Conservation (phyloP, 2,888 invertebrate genomes). For the Julus scanicus region DNA sequence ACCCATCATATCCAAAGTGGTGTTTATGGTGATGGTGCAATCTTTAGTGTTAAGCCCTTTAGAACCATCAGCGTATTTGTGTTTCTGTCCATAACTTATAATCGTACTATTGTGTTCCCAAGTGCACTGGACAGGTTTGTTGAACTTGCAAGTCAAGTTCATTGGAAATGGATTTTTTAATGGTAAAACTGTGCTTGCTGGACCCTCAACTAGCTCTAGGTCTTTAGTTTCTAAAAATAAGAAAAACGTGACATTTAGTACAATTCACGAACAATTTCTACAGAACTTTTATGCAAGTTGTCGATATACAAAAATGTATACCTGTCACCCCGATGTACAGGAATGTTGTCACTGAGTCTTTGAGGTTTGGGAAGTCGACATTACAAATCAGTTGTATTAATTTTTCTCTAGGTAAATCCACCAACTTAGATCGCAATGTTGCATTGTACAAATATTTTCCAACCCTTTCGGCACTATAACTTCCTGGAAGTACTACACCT, state of each 20-base stretch:
- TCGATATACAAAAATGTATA: background rate
- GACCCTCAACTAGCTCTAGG: background rate
- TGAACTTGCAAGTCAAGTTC: background rate
- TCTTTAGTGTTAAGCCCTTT: background rate
- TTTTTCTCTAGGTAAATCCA: background rate
- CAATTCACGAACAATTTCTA: no score
- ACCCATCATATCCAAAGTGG: background rate
- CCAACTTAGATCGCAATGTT: background rate
- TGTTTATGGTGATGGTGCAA: background rate
- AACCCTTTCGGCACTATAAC: background rate
- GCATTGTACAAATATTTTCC: background rate
- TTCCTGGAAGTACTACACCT: background rate
- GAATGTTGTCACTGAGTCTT: background rate
- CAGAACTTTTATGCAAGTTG: background rate
- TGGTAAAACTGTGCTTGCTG: background rate
- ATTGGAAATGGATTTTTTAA: background rate
- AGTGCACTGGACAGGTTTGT: background rate
- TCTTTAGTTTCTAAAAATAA: background rate
- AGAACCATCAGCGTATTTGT: background rate
- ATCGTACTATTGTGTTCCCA: background rate
- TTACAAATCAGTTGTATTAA: background rate
- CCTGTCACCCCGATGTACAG: background rate
- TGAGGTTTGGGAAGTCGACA: background rate
- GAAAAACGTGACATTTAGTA: no score
- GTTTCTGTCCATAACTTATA: background rate